Percentiles rank a stretch among this genome's conserved stretches.
Conservation (phyloP, 1,140 invertebrate species). For the Drosophila tani region DNA sequence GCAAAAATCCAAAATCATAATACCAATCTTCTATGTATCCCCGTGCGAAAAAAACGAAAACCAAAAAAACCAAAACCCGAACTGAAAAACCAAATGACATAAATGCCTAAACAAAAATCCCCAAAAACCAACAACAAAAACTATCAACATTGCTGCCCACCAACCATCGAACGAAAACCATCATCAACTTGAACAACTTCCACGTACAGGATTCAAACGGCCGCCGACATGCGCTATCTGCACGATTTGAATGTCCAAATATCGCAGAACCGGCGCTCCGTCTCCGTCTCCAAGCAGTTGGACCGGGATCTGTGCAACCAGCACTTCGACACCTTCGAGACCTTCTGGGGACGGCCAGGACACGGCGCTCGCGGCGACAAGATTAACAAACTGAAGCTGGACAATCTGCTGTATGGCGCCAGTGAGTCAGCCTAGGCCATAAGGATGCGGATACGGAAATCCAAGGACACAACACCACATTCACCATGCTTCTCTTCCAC, state of each 20-base stretch:
- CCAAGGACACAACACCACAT: not conserved
- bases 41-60: slow-evolving; percentile 57
- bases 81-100: slow-evolving; percentile 40
- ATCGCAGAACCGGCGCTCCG: slow-evolving; percentile 76
- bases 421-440: slow-evolving; percentile 52
- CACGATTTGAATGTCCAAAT: slow-evolving; percentile 85
- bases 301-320: slow-evolving; percentile 86
- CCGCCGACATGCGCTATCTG: slow-evolving; percentile 74
- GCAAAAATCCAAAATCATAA: slow-evolving; percentile 71
- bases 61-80: slow-evolving; percentile 35
- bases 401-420: slow-evolving; percentile 81
- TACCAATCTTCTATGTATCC: slow-evolving; percentile 80
- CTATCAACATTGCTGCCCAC: slow-evolving; percentile 36
- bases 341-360: slow-evolving; percentile 89
- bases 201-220: slow-evolving; percentile 66
- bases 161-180: slow-evolving; percentile 4
- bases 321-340: slow-evolving; percentile 88
- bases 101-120: slow-evolving; percentile 26
- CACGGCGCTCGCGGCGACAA: slow-evolving; percentile 87
- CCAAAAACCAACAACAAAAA: slow-evolving; percentile 16
- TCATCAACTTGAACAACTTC: slow-evolving; percentile 14
- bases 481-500: not conserved
- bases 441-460: not conserved
- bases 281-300: slow-evolving; percentile 84
- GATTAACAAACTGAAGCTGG: slow-evolving; percentile 81